Evolutionary conservation across 37 sponge, comb jelly and placozoan species (phyloP).

Genomic region (Crambe crambe): DNA sequence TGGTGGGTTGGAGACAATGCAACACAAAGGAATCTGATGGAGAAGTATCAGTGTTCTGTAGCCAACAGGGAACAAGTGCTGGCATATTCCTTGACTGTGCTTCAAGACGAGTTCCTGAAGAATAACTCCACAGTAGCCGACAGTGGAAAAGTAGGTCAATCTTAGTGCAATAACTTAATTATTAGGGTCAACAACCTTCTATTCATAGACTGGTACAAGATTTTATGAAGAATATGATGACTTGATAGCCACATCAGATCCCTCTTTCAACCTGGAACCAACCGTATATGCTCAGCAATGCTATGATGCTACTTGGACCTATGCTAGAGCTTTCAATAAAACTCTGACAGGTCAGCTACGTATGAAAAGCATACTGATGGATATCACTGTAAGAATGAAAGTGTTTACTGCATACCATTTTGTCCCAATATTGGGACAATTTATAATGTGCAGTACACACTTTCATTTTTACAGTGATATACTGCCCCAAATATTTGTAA

Average conservation of each 20-base stretch:
- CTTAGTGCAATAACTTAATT: too few species aligned
- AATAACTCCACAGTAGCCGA: background rate
- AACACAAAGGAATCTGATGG: background rate
- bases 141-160: slow-evolving; percentile 35
- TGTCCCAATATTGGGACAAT: too few species aligned
- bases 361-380: too few species aligned
- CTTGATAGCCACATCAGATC: background rate
- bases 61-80: slow-evolving; percentile 1
- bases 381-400: too few species aligned
- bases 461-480: too few species aligned
- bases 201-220: background rate
- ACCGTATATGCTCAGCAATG: slow-evolving; percentile 9
- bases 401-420: too few species aligned
- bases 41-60: slow-evolving; percentile 2
- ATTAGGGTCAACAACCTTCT: too few species aligned
- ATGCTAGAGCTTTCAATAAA: slow-evolving; percentile 25
- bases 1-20: slow-evolving; percentile 14
- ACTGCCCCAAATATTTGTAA: too few species aligned
- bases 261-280: background rate
- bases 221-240: background rate
- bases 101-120: background rate
- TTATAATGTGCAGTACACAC: too few species aligned
- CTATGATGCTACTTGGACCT: slow-evolving; percentile 41
- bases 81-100: background rate
- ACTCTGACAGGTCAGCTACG: background rate